phyloP scores from a whole-genome alignment of 2,797 vertebrate species.

The Malurus splendens region DNA sequence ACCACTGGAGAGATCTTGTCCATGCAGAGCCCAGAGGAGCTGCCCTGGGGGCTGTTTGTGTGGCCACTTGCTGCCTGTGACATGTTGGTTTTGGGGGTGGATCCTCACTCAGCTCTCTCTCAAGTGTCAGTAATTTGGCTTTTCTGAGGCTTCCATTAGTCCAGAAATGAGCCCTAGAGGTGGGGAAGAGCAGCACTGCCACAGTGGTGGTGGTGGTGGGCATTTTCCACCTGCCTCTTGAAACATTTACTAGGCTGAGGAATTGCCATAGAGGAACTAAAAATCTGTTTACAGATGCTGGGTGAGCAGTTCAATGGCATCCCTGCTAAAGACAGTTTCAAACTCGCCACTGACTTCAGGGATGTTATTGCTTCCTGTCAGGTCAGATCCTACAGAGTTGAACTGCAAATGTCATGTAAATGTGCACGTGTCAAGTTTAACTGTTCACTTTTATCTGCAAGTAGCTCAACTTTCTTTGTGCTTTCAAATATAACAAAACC shows the following conservation, averaged over 20 bases:
- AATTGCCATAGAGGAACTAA: not conserved
- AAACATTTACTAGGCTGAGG: not conserved
- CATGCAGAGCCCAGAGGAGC: not conserved
- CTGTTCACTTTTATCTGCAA: not conserved
- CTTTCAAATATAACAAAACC: slow-evolving; percentile 47
- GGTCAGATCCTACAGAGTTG: not conserved
- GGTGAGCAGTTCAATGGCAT: not conserved
- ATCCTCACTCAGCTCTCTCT: not conserved
- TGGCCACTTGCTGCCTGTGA: not conserved
- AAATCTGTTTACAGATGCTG: not conserved
- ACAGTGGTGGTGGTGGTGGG: not conserved
- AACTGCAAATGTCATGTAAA: not conserved
- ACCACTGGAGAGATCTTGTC: not conserved
- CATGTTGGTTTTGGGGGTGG: not conserved
- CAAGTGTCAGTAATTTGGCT: not conserved
- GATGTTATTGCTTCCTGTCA: not conserved
- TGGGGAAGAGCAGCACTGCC: not conserved
- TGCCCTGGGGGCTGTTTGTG: not conserved
- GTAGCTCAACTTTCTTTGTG: slow-evolving; percentile 20
- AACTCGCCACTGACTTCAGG: not conserved
- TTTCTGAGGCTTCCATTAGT: not conserved
- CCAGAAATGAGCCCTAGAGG: not conserved
- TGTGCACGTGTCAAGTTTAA: not conserved
- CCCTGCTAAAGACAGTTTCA: not conserved
- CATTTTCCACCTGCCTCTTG: not conserved